phyloP scores from a whole-genome alignment of 2,888 invertebrate species.

The Sylvicola cinctus region DNA sequence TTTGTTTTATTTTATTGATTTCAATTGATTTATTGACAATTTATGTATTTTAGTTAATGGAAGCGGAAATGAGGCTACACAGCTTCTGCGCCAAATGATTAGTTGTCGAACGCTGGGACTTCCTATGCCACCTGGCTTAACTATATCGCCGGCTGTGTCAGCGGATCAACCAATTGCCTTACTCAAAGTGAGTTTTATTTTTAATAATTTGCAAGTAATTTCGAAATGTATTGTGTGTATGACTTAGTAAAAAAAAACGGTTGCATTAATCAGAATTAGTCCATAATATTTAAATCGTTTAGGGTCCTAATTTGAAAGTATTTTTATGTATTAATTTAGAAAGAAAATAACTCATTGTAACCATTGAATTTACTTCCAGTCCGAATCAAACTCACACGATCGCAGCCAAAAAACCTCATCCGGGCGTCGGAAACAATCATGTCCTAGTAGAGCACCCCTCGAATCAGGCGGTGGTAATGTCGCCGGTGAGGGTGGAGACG shows the following conservation, averaged over 20 bases:
- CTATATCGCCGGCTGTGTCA: conserved; percentile 15
- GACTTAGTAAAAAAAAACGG: too few relatives aligned
- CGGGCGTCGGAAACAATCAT: conserved; percentile 62
- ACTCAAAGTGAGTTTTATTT: conserved; percentile 16
- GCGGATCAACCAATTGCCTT: conserved; percentile 22
- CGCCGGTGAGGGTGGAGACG: conserved; percentile 1
- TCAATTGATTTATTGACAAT: neutral
- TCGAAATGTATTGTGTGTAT: neutral
- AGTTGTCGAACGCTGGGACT: conserved; percentile 54
- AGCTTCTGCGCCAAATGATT: conserved; percentile 51
- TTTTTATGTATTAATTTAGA: too few relatives aligned
- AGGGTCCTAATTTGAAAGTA: too few relatives aligned
- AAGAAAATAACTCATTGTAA: too few relatives aligned
- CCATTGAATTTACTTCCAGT: neutral
- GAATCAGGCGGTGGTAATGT: conserved; percentile 2
- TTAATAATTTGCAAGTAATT: conserved; percentile 3
- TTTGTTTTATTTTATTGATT: neutral
- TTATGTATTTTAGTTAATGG: conserved; percentile 23
- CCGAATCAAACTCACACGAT: too few relatives aligned
- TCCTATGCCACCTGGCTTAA: conserved; percentile 35
- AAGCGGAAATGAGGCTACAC: conserved; percentile 47
- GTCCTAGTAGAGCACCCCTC: conserved; percentile 42
- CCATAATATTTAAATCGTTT: too few relatives aligned
- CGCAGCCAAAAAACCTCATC: conserved; percentile 12
- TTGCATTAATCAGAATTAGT: too few relatives aligned